Percentiles rank a stretch among this genome's conserved stretches.
phyloP scores from a whole-genome alignment of 2,113 vertebrate genomes.

The Bubo bubo region DNA sequence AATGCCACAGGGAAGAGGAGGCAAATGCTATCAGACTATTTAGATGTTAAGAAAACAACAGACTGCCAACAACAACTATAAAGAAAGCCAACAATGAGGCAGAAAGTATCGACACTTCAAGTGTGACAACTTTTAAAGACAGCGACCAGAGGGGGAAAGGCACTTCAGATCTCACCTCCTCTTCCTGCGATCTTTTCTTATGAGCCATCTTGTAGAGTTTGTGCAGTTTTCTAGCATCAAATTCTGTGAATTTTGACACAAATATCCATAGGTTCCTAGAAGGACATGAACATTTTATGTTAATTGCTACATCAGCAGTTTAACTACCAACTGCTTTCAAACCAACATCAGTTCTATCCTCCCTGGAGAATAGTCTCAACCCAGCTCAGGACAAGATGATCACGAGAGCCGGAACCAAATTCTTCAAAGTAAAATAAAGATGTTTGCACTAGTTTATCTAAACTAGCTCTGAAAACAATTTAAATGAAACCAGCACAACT shows the following conservation, averaged over 20 bases:
- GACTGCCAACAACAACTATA: neutral
- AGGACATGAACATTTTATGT: neutral
- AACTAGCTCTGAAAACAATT: neutral
- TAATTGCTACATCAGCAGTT: neutral
- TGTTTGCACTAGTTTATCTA: neutral
- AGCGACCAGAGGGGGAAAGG: neutral
- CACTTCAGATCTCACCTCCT: constrained; percentile 81
- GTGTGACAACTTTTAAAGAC: neutral
- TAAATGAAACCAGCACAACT: neutral
- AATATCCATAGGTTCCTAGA: constrained; percentile 98
- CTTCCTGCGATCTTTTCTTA: constrained; percentile 95
- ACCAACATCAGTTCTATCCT: neutral
- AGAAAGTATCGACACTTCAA: neutral
- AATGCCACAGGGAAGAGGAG: neutral
- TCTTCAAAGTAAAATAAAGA: neutral
- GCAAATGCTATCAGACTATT: neutral
- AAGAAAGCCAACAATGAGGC: neutral
- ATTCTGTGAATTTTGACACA: constrained; percentile 99
- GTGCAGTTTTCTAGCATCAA: constrained; percentile 94
- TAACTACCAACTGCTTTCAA: neutral
- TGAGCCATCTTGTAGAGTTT: constrained; percentile 98
- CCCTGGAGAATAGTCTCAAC: neutral
- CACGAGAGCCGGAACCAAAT: neutral
- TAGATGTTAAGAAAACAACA: neutral
- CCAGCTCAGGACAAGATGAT: neutral